phyloP scores from a whole-genome alignment of 92 coral and sea anemone species.

The Parazoanthus darwini region DNA sequence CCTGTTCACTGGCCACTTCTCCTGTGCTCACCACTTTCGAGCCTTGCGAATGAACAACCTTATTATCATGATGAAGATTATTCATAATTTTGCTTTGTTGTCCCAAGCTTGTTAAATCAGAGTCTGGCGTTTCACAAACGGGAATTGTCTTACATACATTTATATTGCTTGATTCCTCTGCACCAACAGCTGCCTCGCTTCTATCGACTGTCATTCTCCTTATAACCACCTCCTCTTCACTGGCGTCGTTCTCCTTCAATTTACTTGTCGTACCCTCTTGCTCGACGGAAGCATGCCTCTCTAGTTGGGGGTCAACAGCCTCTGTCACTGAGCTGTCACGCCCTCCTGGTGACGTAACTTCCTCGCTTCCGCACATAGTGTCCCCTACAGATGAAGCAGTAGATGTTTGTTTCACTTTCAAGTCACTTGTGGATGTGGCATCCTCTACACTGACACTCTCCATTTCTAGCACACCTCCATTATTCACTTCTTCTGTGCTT shows the following conservation, averaged over 20 bases:
- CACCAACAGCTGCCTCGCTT: constrained; percentile 8
- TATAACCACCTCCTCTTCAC: constrained; percentile 31
- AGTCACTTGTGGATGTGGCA: not conserved
- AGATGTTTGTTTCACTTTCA: not conserved
- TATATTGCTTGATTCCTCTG: not conserved
- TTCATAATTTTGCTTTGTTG: not conserved
- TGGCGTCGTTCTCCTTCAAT: not conserved
- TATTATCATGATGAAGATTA: not conserved
- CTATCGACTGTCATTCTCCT: constrained; percentile 18
- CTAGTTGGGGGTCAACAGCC: not conserved
- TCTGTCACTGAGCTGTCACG: constrained; percentile 3
- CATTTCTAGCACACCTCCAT: constrained; percentile 11
- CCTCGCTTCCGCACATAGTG: not conserved
- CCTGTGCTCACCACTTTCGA: not conserved
- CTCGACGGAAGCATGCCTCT: not conserved
- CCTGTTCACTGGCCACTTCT: not conserved
- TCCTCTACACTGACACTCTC: constrained; percentile 5
- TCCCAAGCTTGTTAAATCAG: not conserved
- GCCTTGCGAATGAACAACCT: not conserved
- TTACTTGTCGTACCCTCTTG: not conserved
- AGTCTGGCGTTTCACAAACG: not conserved
- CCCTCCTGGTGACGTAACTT: not conserved
- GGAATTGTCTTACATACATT: not conserved
- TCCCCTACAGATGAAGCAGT: constrained; percentile 2
- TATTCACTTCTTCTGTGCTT: not conserved